Evolutionary conservation across 2,888 invertebrate genomes (phyloP).

Genomic region (Dicycla oo): DNA sequence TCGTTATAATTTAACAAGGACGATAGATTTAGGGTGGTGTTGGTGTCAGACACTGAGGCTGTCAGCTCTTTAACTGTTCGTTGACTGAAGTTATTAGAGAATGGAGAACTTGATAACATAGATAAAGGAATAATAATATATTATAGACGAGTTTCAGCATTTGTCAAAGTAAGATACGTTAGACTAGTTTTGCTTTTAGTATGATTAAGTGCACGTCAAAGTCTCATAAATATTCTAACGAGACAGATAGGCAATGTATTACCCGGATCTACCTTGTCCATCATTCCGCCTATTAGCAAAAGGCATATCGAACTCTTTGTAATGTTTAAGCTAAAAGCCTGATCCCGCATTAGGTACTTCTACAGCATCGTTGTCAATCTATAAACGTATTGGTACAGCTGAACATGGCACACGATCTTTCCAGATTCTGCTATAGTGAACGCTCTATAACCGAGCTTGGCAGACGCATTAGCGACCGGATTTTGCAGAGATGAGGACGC

Average conservation of each 20-base stretch:
- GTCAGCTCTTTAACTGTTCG: not conserved
- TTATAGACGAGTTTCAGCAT: not conserved
- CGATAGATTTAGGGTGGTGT: no score
- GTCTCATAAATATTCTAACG: not conserved
- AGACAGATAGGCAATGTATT: not conserved
- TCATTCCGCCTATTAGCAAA: not conserved
- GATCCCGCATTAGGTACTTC: not conserved
- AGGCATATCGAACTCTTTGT: not conserved
- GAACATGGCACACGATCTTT: not conserved
- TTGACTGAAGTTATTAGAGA: not conserved
- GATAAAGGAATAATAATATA: no score
- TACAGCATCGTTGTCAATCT: not conserved
- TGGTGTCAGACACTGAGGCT: not conserved
- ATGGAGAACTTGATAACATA: not conserved
- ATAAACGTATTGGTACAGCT: not conserved
- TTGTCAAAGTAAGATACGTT: not conserved
- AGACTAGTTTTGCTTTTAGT: constrained; percentile 14
- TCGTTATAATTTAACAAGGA: not conserved
- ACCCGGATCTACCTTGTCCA: not conserved
- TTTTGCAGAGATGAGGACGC: not conserved
- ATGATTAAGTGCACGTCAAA: not conserved
- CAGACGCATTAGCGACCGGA: constrained; percentile 2
- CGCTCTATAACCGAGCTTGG: constrained; percentile 10
- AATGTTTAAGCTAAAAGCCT: no score
- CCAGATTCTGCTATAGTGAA: not conserved